Conservation (phyloP, 2,797 vertebrate species). For the Thunnus albacares region DNA sequence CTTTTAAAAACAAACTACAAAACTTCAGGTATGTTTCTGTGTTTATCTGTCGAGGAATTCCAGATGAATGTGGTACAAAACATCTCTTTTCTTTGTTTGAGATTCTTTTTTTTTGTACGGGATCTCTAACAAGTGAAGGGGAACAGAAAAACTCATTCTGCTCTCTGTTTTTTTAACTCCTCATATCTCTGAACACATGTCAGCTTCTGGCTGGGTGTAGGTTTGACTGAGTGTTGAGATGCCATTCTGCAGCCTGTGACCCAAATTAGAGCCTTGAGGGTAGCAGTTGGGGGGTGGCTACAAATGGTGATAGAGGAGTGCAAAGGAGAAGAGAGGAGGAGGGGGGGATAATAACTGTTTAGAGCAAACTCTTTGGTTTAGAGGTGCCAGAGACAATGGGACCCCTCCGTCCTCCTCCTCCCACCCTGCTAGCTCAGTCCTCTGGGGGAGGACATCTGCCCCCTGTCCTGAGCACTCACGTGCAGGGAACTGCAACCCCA, state of each 20-base stretch:
- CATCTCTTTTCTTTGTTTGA: background rate
- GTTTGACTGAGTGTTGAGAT: conserved; percentile 73
- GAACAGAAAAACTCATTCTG: background rate
- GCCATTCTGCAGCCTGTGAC: conserved; percentile 83
- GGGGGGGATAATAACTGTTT: conserved; percentile 83
- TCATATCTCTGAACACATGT: conserved; percentile 39
- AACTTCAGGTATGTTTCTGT: background rate
- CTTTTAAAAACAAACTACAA: background rate
- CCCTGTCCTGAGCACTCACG: conserved; percentile 29
- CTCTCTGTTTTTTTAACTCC: conserved; percentile 1
- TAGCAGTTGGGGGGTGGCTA: conserved; percentile 60
- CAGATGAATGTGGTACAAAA: background rate
- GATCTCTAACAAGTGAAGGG: background rate
- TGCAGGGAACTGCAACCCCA: conserved; percentile 44
- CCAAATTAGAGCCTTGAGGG: conserved; percentile 86
- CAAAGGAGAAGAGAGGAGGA: conserved; percentile 33
- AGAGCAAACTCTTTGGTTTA: conserved; percentile 80
- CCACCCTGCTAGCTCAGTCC: conserved; percentile 54
- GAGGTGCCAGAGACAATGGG: conserved; percentile 82
- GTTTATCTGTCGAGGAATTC: background rate
- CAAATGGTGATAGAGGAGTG: conserved; percentile 64
- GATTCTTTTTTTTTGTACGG: background rate
- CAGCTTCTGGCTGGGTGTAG: conserved; percentile 57
- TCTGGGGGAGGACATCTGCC: conserved; percentile 69
- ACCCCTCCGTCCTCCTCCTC: conserved; percentile 63